Percentiles rank a stretch among this genome's conserved stretches.
Conservation (phyloP, 2,888 invertebrate genomes). For the Blastobasis adustella region DNA sequence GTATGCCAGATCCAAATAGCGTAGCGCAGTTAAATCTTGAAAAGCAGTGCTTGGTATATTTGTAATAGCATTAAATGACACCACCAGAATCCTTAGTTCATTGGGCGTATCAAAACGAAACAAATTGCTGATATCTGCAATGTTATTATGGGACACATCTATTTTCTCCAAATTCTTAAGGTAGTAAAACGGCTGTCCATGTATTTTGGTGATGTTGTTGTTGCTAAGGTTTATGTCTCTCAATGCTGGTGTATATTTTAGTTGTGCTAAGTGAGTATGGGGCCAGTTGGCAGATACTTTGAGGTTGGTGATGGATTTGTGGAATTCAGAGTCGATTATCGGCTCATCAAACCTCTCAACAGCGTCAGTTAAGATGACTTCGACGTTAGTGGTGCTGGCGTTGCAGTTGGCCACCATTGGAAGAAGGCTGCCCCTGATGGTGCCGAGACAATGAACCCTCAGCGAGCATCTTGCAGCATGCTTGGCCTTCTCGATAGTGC, state of each 20-base stretch:
- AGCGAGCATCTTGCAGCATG: slow-evolving; percentile 33
- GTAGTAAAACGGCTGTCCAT: slow-evolving; percentile 34
- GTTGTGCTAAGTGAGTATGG: slow-evolving; percentile 31
- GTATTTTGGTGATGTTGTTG: slow-evolving; percentile 36
- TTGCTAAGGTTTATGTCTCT: slow-evolving; percentile 31
- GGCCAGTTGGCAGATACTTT: slow-evolving; percentile 35
- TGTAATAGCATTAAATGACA: slow-evolving; percentile 40
- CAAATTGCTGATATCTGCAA: slow-evolving; percentile 36
- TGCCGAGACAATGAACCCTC: slow-evolving; percentile 34
- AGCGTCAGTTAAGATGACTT: slow-evolving; percentile 39
- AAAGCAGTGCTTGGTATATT: slow-evolving; percentile 39
- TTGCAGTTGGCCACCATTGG: slow-evolving; percentile 29
- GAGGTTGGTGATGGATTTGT: slow-evolving; percentile 39
- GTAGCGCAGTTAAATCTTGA: slow-evolving; percentile 35
- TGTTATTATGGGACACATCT: slow-evolving; percentile 43
- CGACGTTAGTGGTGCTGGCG: slow-evolving; percentile 44
- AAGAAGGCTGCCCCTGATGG: slow-evolving; percentile 30
- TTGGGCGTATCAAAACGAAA: slow-evolving; percentile 45
- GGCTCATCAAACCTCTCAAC: slow-evolving; percentile 27
- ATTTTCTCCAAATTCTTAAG: slow-evolving; percentile 38
- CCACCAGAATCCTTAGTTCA: slow-evolving; percentile 33
- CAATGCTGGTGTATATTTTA: slow-evolving; percentile 40
- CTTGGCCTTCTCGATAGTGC: slow-evolving; percentile 29
- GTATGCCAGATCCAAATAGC: slow-evolving; percentile 49
- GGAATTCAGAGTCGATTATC: slow-evolving; percentile 26